Conservation (phyloP, 2,113 vertebrate species). For the Pithys albifrons region DNA sequence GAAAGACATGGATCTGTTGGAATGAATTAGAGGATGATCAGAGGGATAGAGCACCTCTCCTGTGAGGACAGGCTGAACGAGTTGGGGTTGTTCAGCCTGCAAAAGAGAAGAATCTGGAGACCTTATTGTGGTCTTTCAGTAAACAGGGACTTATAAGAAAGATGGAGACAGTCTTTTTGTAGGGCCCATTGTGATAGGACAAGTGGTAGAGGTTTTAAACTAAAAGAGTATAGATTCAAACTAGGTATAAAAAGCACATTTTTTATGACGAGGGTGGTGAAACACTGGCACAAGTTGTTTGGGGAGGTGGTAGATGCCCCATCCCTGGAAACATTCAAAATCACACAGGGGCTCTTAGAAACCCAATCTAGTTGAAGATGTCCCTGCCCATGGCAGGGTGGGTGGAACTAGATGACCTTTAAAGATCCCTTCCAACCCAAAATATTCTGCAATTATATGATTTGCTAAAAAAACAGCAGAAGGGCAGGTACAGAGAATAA, state of each 20-base stretch:
- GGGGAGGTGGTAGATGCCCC: neutral
- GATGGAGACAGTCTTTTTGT: neutral
- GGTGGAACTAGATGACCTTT: neutral
- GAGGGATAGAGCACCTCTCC: fast-evolving
- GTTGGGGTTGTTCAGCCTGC: neutral
- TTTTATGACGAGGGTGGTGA: neutral
- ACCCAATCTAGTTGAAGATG: neutral
- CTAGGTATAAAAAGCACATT: neutral
- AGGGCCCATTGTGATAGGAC: neutral
- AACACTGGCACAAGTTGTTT: neutral
- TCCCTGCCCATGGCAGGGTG: neutral
- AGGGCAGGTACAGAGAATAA: neutral
- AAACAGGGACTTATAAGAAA: neutral
- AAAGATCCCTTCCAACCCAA: neutral
- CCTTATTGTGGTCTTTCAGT: neutral
- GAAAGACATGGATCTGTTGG: neutral
- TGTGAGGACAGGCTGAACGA: neutral
- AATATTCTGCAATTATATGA: neutral
- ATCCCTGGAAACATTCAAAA: neutral
- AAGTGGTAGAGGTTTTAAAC: neutral
- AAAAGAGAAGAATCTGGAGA: neutral
- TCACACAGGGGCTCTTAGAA: neutral
- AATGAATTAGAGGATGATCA: neutral
- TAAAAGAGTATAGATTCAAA: neutral
- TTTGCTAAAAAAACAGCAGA: neutral